Evolutionary conservation across 2,888 invertebrate species (phyloP).

Genomic region (Tuberolachnus salignus): DNA sequence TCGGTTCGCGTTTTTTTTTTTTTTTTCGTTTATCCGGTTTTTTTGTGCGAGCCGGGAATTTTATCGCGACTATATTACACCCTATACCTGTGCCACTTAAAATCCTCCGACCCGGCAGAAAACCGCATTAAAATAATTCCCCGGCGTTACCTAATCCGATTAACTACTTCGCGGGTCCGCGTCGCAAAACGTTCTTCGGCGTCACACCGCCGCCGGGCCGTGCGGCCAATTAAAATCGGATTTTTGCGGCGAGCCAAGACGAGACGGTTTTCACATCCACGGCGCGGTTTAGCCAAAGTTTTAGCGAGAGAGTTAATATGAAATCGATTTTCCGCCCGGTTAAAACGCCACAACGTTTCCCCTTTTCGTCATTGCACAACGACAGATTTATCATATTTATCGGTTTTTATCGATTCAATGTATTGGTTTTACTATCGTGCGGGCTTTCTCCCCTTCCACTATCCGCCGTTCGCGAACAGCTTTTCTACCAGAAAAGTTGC

Average conservation of each 20-base stretch:
- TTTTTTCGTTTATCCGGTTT: too few relatives aligned
- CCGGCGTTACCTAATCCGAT: slow-evolving; percentile 19
- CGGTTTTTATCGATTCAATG: too few relatives aligned
- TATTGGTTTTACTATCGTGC: too few relatives aligned
- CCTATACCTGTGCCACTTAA: not conserved
- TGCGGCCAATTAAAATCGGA: slow-evolving; percentile 30
- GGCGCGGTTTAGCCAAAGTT: not conserved
- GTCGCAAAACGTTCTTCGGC: not conserved
- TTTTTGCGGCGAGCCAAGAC: not conserved
- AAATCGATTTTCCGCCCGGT: slow-evolving; percentile 36
- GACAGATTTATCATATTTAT: too few relatives aligned
- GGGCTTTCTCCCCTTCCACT: too few relatives aligned
- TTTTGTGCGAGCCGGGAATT: too few relatives aligned
- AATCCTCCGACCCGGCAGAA: slow-evolving; percentile 5
- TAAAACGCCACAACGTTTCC: not conserved
- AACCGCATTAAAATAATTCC: slow-evolving; percentile 19
- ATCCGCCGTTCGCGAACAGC: too few relatives aligned
- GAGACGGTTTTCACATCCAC: not conserved
- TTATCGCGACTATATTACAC: not conserved
- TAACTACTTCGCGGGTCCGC: not conserved
- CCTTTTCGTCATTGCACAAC: not conserved
- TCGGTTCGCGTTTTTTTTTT: too few relatives aligned
- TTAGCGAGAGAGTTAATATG: not conserved
- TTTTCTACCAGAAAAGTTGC: too few relatives aligned
- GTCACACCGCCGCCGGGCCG: not conserved